These are phyloP conservation scores for Polietes domitor DNA, from an alignment of 2,888 invertebrate genomes.

Conservation along the genomic window DNA sequence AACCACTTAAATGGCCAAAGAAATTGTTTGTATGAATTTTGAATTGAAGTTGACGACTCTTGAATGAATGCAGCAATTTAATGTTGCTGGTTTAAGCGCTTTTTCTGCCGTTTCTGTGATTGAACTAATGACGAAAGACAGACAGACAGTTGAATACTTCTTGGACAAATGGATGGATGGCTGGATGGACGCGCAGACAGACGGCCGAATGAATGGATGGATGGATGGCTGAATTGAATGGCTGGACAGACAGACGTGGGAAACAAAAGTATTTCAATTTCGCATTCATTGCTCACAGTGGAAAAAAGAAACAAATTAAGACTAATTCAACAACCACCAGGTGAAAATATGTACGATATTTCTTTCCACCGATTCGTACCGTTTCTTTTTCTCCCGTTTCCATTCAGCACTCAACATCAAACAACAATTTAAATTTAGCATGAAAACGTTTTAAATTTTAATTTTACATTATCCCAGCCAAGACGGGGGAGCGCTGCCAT, in stretches of 20 bases:
- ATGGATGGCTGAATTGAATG: slow-evolving; percentile 42
- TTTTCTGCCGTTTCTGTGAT: slow-evolving; percentile 54
- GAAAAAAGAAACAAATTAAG: slow-evolving; percentile 58
- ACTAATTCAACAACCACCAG: slow-evolving; percentile 64
- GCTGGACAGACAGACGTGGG: slow-evolving; percentile 75
- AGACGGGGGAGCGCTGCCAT: not conserved
- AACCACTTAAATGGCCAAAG: slow-evolving; percentile 58
- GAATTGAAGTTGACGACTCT: slow-evolving; percentile 67
- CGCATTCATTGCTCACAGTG: slow-evolving; percentile 70
- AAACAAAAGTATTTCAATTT: slow-evolving; percentile 80
- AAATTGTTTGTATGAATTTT: slow-evolving; percentile 53
- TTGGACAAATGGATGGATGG: slow-evolving; percentile 66
- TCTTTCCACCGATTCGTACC: slow-evolving; percentile 29
- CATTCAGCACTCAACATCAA: slow-evolving; percentile 9
- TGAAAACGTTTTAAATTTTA: slow-evolving; percentile 58
- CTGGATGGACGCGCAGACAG: slow-evolving; percentile 28
- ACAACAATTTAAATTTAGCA: slow-evolving; percentile 59
- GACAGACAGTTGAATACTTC: slow-evolving; percentile 60
- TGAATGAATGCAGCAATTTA: slow-evolving; percentile 68
- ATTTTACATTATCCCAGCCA: slow-evolving; percentile 46
- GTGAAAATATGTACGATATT: slow-evolving; percentile 47
- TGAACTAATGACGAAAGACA: slow-evolving; percentile 66
- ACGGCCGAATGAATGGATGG: slow-evolving; percentile 40
- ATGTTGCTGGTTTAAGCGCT: slow-evolving; percentile 37
- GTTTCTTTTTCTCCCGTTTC: slow-evolving; percentile 31